phyloP scores from a whole-genome alignment of 1,140 invertebrate species.

The Gryon sp. region DNA sequence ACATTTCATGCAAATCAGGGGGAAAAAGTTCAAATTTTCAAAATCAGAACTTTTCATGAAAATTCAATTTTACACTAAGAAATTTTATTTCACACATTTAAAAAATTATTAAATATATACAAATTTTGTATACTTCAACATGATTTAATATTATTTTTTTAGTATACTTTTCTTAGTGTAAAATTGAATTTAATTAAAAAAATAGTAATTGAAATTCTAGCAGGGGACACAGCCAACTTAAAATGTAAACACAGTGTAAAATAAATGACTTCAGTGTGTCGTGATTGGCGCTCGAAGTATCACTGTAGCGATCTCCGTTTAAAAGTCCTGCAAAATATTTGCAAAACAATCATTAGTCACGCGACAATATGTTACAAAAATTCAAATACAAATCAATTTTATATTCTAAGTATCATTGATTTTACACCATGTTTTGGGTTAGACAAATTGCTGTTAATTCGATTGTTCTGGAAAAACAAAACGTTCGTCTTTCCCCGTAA shows the following conservation, averaged over 20 bases:
- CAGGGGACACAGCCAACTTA: slow-evolving; percentile 66
- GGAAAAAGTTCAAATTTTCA: neutral
- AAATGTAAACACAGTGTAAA: slow-evolving; percentile 66
- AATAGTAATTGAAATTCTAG: neutral
- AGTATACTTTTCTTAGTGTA: too few species aligned
- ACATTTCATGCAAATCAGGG: slow-evolving; percentile 12
- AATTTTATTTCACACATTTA: too few species aligned
- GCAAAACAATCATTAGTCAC: slow-evolving; percentile 61
- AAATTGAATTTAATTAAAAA: neutral
- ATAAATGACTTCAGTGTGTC: slow-evolving; percentile 64
- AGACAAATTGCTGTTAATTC: slow-evolving; percentile 56
- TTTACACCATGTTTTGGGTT: slow-evolving; percentile 66
- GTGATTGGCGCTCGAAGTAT: slow-evolving; percentile 27
- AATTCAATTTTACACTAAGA: too few species aligned
- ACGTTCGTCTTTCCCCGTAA: too few species aligned
- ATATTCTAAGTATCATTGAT: slow-evolving; percentile 54
- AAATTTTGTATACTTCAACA: too few species aligned
- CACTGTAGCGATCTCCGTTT: slow-evolving; percentile 32
- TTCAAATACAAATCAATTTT: too few species aligned
- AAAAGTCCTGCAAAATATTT: slow-evolving; percentile 62
- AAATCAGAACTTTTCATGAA: slow-evolving; percentile 6
- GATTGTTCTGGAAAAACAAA: slow-evolving; percentile 70
- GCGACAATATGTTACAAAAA: slow-evolving; percentile 17
- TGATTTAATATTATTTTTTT: too few species aligned
- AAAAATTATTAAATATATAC: too few species aligned